Percentiles rank a stretch among this genome's conserved stretches.
phyloP scores from a whole-genome alignment of 1,140 invertebrate species.

The Trypoxylus dichotomus region DNA sequence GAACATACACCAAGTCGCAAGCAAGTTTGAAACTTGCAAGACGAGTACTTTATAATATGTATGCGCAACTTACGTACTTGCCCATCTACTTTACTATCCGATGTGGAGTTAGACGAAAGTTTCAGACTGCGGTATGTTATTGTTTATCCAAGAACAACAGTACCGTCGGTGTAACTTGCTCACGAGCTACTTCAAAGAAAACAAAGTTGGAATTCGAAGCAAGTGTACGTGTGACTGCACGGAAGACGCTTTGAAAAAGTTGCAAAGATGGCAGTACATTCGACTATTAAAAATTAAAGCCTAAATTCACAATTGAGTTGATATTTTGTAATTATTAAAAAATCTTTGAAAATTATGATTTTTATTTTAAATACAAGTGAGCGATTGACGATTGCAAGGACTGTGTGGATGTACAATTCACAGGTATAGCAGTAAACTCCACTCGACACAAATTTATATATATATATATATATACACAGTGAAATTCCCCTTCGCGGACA shows the following conservation, averaged over 20 bases:
- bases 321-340: no score
- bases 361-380: no score
- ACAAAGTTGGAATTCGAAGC: neutral
- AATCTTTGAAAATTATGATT: no score
- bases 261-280: no score
- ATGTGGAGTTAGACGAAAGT: neutral
- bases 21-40: neutral
- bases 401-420: no score
- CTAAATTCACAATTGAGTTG: no score
- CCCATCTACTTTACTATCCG: neutral
- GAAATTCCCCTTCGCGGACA: no score
- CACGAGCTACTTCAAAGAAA: neutral
- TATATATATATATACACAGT: no score
- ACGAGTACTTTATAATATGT: neutral
- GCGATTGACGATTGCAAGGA: no score
- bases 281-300: no score
- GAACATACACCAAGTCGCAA: neutral
- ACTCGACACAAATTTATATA: no score
- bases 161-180: neutral
- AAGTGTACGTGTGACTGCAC: neutral
- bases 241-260: neutral
- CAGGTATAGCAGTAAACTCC: no score
- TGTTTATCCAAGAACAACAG: neutral
- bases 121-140: neutral
- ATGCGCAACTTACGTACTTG: neutral